phyloP scores from a whole-genome alignment of 2,797 vertebrate species.

The Aulostomus chinensis region DNA sequence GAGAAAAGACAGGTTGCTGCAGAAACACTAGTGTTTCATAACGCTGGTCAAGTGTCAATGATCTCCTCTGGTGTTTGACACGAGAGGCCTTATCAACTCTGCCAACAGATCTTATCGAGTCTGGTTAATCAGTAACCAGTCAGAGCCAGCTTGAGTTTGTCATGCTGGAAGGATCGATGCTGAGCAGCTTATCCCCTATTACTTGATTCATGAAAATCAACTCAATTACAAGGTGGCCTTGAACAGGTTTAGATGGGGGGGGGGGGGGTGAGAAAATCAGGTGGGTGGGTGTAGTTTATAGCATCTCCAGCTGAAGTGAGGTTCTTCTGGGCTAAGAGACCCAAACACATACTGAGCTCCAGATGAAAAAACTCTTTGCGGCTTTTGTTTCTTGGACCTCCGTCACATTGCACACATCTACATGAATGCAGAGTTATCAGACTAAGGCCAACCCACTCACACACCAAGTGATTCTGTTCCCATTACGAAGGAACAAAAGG shows the following conservation, averaged over 20 bases:
- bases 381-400: too few species aligned
- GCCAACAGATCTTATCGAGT: slow-evolving; percentile 75
- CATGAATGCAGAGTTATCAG: too few species aligned
- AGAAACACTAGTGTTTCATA: slow-evolving; percentile 69
- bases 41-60: slow-evolving; percentile 73
- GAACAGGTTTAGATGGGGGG: neutral
- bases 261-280: too few species aligned
- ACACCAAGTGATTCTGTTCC: too few species aligned
- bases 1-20: slow-evolving; percentile 57
- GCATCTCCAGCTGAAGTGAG: too few species aligned
- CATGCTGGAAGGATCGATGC: slow-evolving; percentile 43
- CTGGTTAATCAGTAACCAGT: slow-evolving; percentile 75
- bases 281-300: too few species aligned
- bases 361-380: too few species aligned
- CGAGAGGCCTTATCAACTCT: slow-evolving; percentile 69
- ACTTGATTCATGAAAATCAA: slow-evolving; percentile 9
- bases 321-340: too few species aligned
- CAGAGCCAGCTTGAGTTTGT: slow-evolving; percentile 42
- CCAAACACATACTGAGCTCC: too few species aligned
- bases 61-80: slow-evolving; percentile 75
- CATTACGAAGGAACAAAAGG: too few species aligned
- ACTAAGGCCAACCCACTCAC: too few species aligned
- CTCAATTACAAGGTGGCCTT: neutral
- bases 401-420: too few species aligned
- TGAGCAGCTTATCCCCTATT: slow-evolving; percentile 7